Base-by-base conservation (phyloP, 2,797 vertebrate species). In the Argentina silus region DNA sequence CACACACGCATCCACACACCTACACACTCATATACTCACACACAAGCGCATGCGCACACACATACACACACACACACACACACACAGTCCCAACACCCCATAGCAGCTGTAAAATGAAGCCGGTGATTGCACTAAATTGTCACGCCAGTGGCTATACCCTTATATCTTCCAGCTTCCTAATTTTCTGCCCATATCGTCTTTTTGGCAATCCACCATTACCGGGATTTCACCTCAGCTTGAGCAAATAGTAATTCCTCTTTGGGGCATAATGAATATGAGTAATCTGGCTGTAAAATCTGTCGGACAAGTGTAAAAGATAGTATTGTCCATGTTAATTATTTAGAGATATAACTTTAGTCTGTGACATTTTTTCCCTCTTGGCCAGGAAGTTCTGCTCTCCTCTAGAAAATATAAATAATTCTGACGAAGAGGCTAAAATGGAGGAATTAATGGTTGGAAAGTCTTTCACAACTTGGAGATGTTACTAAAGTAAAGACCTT, bases 301-400 rank as follows among this genome's bases (percentile, higher is more conserved):
- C 15, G 51, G 43, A 77, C 67, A 79, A 57, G 76, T 80, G 50
- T 63, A 44, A 74, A 21, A 69, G 79, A 83, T 83, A 85, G 82
- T 77, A 80, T 79, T 84, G 79, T 85, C 66, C 7, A 7, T 79
- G 83, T 81, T 86, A 86, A 87, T 88, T 88, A 88, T 86, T 87
- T 88, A 83, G 81, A 88, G 75, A 83, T 85, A 81, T 85, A 82
- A 80, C 80, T 83, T 83, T 67, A 66, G 81, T 86, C 78, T 70
- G 74, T 70, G 78, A 72, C 65, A 17, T 43, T 72, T n/a, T 69
- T 53, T 77, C 48, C 14, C 63, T 27, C 73, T 77, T 15, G 61
- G 72, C 82, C 66, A 78, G 80, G 2, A 80, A 81, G 79, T 60
- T 60, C 82, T 84, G 36, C 81, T 72, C 61, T 7, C 76, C 74